Evolutionary conservation across 1,140 invertebrate genomes (phyloP).

Genomic region (Aleiodes sp.): DNA sequence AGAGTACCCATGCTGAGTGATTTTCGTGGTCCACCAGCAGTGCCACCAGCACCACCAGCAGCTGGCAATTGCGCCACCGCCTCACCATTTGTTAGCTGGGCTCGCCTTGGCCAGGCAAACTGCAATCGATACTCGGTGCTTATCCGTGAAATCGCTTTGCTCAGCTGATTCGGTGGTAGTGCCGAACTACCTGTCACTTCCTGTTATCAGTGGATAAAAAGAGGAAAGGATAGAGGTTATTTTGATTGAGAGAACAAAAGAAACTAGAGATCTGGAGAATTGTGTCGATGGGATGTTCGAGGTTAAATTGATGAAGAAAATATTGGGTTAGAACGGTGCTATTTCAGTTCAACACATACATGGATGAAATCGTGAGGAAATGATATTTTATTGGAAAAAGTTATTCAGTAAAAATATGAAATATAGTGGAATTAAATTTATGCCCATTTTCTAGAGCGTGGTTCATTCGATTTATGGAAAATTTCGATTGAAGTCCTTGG

Average conservation of each 20-base stretch:
- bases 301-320: no score
- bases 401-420: no score
- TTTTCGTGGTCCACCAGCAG: conserved; percentile 73
- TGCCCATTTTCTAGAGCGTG: no score
- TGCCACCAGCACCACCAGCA: conserved; percentile 59
- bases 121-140: conserved; percentile 88
- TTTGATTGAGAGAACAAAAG: not conserved
- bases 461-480: no score
- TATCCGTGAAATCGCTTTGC: conserved; percentile 77
- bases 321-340: no score
- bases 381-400: no score
- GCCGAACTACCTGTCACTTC: conserved; percentile 63
- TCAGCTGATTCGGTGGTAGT: conserved; percentile 70
- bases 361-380: no score
- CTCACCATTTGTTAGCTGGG: conserved; percentile 69
- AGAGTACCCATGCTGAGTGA: conserved; percentile 87
- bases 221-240: conserved; percentile 17
- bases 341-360: no score
- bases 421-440: no score
- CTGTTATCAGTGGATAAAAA: conserved; percentile 40
- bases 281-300: no score
- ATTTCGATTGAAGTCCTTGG: no score
- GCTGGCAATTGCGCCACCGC: conserved; percentile 61
- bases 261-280: no score
- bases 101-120: conserved; percentile 80